A percentile compares a stretch with the other conserved stretches of the same genome.
phyloP scores from a whole-genome alignment of 2,888 invertebrate genomes.

The Orthosia gothica region DNA sequence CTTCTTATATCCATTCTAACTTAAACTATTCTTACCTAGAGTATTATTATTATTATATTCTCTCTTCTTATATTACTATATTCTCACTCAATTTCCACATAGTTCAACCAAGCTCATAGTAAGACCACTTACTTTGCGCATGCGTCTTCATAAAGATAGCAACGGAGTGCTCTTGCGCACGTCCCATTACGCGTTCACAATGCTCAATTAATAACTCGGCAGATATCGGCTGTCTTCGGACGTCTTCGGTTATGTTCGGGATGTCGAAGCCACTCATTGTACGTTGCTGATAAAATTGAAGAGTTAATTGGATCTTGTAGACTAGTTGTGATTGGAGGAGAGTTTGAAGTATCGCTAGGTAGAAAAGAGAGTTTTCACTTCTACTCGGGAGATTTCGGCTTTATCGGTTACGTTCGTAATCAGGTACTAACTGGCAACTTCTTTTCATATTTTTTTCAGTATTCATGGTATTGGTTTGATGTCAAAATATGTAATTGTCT shows the following conservation, averaged over 20 bases:
- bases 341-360: not conserved
- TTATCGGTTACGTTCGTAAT: too few species aligned
- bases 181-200: conserved; percentile 75
- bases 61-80: too few species aligned
- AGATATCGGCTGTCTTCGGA: conserved; percentile 66
- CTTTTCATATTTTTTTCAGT: too few species aligned
- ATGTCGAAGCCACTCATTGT: conserved; percentile 66
- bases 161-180: conserved; percentile 64
- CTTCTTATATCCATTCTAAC: too few species aligned
- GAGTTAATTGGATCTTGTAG: conserved; percentile 65
- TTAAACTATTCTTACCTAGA: too few species aligned
- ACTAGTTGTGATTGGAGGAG: conserved; percentile 24
- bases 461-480: too few species aligned
- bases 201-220: conserved; percentile 77
- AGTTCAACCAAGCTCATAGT: conserved; percentile 20
- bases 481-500: too few species aligned
- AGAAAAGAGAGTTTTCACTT: not conserved
- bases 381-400: too few species aligned
- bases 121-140: conserved; percentile 52
- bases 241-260: conserved; percentile 63
- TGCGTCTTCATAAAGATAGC: conserved; percentile 77
- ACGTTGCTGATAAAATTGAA: conserved; percentile 65
- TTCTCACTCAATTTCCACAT: conserved; percentile 18
- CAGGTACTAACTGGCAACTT: too few species aligned
- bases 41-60: too few species aligned